Conservation (phyloP, 2,888 invertebrate species). For the Ptychoptera contaminata region DNA sequence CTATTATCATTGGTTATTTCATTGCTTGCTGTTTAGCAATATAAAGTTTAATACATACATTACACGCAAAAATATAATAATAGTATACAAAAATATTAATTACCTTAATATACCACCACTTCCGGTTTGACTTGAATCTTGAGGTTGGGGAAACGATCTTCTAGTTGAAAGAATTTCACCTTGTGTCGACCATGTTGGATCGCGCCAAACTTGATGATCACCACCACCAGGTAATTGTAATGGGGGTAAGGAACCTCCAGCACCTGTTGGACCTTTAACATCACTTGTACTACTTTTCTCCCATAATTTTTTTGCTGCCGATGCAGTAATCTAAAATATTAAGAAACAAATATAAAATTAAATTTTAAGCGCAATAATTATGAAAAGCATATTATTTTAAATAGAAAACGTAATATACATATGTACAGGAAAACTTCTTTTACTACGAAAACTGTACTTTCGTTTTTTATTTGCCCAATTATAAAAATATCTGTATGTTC, state of each 20-base stretch:
- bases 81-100: no score
- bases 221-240: constrained; percentile 43
- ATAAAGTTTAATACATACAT: not conserved
- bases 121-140: constrained; percentile 35
- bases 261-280: constrained; percentile 49
- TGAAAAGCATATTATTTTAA: not conserved
- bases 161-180: constrained; percentile 68
- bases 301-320: constrained; percentile 89
- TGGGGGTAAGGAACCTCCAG: constrained; percentile 54
- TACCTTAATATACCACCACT: constrained; percentile 33
- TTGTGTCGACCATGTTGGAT: constrained; percentile 86
- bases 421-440: no score
- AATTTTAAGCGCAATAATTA: not conserved
- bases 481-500: no score
- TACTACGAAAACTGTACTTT: no score
- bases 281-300: constrained; percentile 53
- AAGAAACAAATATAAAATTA: constrained; percentile 11
- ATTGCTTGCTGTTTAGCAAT: not conserved
- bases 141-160: constrained; percentile 47
- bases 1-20: no score
- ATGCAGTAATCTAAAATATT: constrained; percentile 69
- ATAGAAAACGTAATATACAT: not conserved
- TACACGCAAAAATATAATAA: not conserved
- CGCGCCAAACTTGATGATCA: constrained; percentile 72
- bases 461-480: no score